phyloP scores from a whole-genome alignment of 1,140 invertebrate genomes.

The Geopemphigus sp. region DNA sequence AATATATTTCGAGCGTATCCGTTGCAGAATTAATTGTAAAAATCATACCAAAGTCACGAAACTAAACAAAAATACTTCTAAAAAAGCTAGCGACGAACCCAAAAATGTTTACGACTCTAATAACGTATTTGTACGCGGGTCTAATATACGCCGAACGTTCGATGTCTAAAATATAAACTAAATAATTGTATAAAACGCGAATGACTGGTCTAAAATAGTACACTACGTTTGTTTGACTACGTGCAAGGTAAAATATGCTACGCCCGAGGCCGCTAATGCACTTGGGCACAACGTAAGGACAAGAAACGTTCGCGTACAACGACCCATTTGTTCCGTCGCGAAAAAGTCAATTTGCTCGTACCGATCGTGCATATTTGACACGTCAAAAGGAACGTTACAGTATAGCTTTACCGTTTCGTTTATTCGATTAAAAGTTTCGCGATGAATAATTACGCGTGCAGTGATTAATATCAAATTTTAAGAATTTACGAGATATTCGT shows the following conservation, averaged over 20 bases:
- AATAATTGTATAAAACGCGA: not conserved
- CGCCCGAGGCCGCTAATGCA: not conserved
- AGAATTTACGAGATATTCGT: not conserved
- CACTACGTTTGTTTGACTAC: constrained; percentile 13
- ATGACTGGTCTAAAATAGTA: not conserved
- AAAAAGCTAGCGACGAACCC: constrained; percentile 1
- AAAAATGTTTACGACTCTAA: not conserved
- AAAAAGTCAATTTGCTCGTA: constrained; percentile 13
- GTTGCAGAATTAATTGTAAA: not conserved
- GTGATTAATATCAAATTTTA: not conserved
- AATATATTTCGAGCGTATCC: too few relatives aligned
- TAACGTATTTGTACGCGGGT: not conserved
- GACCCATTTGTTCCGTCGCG: not conserved
- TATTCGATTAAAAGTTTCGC: not conserved
- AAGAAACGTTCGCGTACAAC: not conserved
- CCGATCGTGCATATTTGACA: constrained; percentile 28
- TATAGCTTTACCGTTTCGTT: constrained; percentile 13
- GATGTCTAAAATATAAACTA: not conserved
- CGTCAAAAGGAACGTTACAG: constrained; percentile 9
- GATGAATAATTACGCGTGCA: not conserved
- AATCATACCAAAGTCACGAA: not conserved
- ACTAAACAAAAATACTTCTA: constrained; percentile 4
- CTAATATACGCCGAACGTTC: not conserved
- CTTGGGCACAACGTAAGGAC: constrained; percentile 3
- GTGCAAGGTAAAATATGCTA: not conserved